Evolutionary conservation across 2,113 vertebrate species (phyloP), one percentile per base, ranked within the genome.

Genomic region (Etia nguti): DNA sequence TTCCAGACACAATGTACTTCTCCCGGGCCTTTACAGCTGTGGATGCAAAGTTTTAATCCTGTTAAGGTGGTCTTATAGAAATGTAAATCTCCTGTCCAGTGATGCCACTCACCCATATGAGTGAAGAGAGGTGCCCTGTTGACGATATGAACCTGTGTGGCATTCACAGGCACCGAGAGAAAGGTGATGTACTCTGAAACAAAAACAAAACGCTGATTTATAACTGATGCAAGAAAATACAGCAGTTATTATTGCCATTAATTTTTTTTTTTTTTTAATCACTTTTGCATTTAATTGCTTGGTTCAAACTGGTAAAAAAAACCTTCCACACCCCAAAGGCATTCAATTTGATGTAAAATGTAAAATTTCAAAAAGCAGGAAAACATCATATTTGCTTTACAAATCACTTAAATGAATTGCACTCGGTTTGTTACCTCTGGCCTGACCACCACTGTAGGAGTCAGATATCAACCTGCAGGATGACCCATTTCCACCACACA

Each of bases 91-190:
- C 10, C 12, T 29, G 2, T 46, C 10, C 65, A 43, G 54, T 29
- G 34, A 57, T 18, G 22, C 6, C 8, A 48, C 97, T 97, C 93
- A 99, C 99, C 99, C 94, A 99, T 88, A 91, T 99, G 99, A 9
- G 99, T 98, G 94, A 99, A 99, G 83, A 98, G 95, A 1, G 99
- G 98, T 20, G 96, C 97, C 84, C 4, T 93, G 93, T 99, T 99
- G 91, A 95, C 57, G 15, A 99, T 34, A 3, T 57, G 93, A 29
- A 97, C 95, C 0, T 84, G 93, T 52, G 97, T 98, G 86, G 96
- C 88, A 34, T 97, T 97, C 24, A 92, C 91, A 10, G 98, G 96
- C 87, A 98, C 70, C 1, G 95, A 96, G 83, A 99, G 95, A 86
- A 99, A 99, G 0, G 98, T 98, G 84, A 96, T 88, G 0, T 99